Base-by-base conservation (phyloP, 2,888 invertebrate genomes). In the Andricus quercusramuli region DNA sequence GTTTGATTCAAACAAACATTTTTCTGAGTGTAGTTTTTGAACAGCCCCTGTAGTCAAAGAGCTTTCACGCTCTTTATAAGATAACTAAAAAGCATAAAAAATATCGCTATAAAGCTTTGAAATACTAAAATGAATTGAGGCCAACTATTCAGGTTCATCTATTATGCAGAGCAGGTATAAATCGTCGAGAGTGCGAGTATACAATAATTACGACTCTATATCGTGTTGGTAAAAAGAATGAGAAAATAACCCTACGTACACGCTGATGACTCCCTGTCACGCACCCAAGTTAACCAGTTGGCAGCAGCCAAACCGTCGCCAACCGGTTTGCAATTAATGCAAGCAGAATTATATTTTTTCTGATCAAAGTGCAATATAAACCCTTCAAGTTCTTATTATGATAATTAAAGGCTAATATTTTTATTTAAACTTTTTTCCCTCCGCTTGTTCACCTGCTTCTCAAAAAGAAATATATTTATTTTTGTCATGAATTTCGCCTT, bases 271-370 rank as follows among this genome's bases (percentile, higher is more conserved):
- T 76, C 80, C 67, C 74, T 77, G 80, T 74, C 84, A 84, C 84
- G 84, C 84, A 84, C 79, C 74, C 56, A 79, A 82, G 78, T 79
- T 81, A 56, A 82, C 76, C 84, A 79, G 78, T 79, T 83, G 81
- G 74, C 81, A 82, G 80, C 78, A 83, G 84, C 80, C 84, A 77
- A 82, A 78, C 78, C 80, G 84, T 83, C 83, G 84, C 83, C 84
- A 82, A 78, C 67, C 65, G 41, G 68, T 70, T 70, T 29, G 47
- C 47, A 70, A 70, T 70, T 70, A 70, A 29, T 70, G 56, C 56
- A n/a, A 56, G 56, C 56, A 47, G n/a, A n/a, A 56, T 56, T 56
- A 51, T 51, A 51, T n/a, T 56, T n/a, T 56, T 56, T 56, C 56
- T 56, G 56, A 56, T 56, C n/a, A 9, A 56, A 56, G 2, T n/a